phyloP scores from a whole-genome alignment of 1,140 invertebrate genomes.

The Bombyx mandarina region DNA sequence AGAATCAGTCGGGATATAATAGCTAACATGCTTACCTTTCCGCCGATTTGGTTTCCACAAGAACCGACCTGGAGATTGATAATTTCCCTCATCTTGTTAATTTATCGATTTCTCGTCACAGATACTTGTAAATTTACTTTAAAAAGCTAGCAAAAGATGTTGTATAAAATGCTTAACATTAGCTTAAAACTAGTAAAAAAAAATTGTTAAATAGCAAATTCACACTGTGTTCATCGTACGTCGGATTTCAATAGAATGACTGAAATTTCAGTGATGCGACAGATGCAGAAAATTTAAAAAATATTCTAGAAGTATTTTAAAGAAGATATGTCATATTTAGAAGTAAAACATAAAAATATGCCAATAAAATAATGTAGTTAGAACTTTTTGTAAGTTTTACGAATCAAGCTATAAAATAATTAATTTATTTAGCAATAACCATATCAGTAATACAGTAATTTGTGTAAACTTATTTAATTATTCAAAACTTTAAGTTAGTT shows the following conservation, averaged over 20 bases:
- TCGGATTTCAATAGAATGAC: slow-evolving; percentile 53
- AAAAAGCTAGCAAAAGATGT: slow-evolving; percentile 32
- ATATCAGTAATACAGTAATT: no score
- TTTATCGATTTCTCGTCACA: slow-evolving; percentile 31
- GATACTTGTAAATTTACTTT: slow-evolving; percentile 54
- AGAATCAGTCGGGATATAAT: no score
- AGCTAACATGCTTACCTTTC: slow-evolving; percentile 33
- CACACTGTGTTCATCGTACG: slow-evolving; percentile 51
- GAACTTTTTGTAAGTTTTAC: no score
- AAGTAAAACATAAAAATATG: no score
- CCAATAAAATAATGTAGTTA: no score
- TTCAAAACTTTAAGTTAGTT: no score
- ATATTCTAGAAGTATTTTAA: slow-evolving; percentile 28
- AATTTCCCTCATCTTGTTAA: slow-evolving; percentile 64
- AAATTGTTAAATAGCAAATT: slow-evolving; percentile 35
- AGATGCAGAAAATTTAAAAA: slow-evolving; percentile 20
- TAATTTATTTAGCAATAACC: no score
- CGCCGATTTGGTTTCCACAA: slow-evolving; percentile 60
- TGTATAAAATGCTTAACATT: slow-evolving; percentile 48
- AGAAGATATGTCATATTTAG: no score
- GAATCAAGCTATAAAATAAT: no score
- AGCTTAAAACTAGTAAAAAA: slow-evolving; percentile 54
- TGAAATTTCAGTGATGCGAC: neutral
- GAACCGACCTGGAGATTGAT: slow-evolving; percentile 55
- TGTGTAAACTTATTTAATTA: no score